phyloP scores from a whole-genome alignment of 2,888 invertebrate genomes.

The Anoplius nigerrimus region DNA sequence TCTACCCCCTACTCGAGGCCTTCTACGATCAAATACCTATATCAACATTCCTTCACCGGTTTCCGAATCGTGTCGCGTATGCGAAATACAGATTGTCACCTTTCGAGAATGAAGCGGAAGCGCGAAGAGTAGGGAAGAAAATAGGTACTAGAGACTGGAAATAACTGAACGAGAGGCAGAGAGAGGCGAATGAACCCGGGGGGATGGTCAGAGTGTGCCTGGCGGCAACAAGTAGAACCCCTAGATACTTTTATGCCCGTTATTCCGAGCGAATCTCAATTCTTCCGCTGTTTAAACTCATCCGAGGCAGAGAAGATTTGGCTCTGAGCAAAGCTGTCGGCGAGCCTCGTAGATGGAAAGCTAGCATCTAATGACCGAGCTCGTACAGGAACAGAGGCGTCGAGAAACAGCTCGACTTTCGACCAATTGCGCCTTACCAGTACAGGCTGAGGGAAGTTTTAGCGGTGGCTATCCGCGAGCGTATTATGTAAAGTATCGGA shows the following conservation, averaged over 20 bases:
- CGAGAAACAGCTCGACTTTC: slow-evolving; percentile 23
- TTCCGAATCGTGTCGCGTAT: too few species aligned
- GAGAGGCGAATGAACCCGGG: too few species aligned
- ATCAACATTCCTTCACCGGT: too few species aligned
- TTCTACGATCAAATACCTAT: too few species aligned
- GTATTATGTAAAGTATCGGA: slow-evolving; percentile 54
- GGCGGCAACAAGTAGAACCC: not conserved
- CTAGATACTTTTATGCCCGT: not conserved
- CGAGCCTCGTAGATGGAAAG: slow-evolving; percentile 16
- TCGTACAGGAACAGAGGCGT: slow-evolving; percentile 26
- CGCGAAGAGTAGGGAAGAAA: too few species aligned
- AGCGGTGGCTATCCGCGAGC: slow-evolving; percentile 47
- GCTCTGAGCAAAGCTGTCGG: slow-evolving; percentile 22
- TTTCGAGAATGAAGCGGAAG: too few species aligned
- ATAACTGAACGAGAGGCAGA: too few species aligned
- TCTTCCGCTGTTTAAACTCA: not conserved
- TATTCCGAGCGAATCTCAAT: not conserved
- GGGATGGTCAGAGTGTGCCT: too few species aligned
- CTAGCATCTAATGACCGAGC: slow-evolving; percentile 25
- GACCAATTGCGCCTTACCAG: slow-evolving; percentile 2
- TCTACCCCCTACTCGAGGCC: too few species aligned
- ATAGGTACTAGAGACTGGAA: not conserved
- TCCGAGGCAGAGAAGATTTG: not conserved
- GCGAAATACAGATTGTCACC: too few species aligned
- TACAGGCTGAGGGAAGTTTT: slow-evolving; percentile 28